Conservation (phyloP, 2,113 vertebrate genomes). For the Dipodomys merriami region DNA sequence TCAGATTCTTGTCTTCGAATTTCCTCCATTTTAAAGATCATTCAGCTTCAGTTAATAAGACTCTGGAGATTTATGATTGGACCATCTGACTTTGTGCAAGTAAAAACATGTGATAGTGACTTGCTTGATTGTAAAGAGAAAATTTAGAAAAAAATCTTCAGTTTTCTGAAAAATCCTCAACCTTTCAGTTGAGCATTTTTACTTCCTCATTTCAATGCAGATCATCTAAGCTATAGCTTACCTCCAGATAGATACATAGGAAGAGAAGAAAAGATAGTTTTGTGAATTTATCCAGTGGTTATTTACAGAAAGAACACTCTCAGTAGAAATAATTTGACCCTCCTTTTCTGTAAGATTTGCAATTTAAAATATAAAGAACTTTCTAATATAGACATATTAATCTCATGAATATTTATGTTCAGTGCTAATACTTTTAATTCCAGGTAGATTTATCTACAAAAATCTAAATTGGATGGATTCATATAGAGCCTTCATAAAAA, state of each 20-base stretch:
- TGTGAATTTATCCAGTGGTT: not conserved
- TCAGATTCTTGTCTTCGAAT: not conserved
- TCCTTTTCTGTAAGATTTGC: not conserved
- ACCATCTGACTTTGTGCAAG: not conserved
- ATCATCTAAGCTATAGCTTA: not conserved
- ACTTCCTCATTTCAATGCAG: slow-evolving; percentile 32
- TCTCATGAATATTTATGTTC: slow-evolving; percentile 33
- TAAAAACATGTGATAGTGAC: not conserved
- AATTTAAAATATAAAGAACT: slow-evolving; percentile 9
- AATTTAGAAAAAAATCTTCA: slow-evolving; percentile 48
- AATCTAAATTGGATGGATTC: slow-evolving; percentile 37
- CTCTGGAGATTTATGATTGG: not conserved
- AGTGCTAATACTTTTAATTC: slow-evolving; percentile 40
- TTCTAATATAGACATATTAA: not conserved
- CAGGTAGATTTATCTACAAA: not conserved
- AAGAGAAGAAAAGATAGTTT: not conserved
- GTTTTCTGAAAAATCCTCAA: too few species aligned
- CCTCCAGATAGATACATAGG: not conserved
- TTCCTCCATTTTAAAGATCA: not conserved
- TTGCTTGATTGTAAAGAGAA: slow-evolving; percentile 66
- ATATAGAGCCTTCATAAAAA: not conserved
- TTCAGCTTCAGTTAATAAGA: not conserved
- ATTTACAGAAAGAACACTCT: slow-evolving; percentile 42
- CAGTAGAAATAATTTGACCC: not conserved
- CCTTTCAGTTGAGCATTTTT: not conserved